Evolutionary conservation across 2,113 vertebrate species (phyloP).

Genomic region (Paraplagusia blochii): DNA sequence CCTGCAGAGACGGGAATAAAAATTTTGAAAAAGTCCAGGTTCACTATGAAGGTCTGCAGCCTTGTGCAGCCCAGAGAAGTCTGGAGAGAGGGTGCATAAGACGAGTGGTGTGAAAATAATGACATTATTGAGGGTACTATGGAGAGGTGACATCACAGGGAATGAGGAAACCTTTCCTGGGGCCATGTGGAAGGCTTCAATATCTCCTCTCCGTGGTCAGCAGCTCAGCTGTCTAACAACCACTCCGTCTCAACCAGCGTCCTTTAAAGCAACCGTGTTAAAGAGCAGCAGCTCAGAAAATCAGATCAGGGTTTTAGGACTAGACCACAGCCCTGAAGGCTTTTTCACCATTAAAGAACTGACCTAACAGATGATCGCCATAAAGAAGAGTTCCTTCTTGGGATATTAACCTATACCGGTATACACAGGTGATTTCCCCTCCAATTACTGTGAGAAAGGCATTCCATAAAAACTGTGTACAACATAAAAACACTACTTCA

Average conservation of each 20-base stretch:
- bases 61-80: neutral
- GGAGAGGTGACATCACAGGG: neutral
- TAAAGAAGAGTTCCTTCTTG: neutral
- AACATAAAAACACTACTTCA: no score
- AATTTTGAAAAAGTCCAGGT: neutral
- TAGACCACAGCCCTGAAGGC: neutral
- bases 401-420: no score
- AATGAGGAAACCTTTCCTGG: constrained; percentile 13
- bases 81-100: neutral
- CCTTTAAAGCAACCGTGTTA: constrained; percentile 15
- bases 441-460: no score
- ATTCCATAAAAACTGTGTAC: no score
- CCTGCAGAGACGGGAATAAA: neutral
- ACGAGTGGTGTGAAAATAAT: constrained; percentile 8
- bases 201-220: constrained; percentile 27
- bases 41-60: neutral
- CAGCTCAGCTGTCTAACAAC: constrained; percentile 4
- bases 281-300: constrained; percentile 22
- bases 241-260: constrained; percentile 10
- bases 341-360: neutral
- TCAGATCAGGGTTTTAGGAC: constrained; percentile 5
- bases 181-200: constrained; percentile 1
- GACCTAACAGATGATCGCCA: neutral
- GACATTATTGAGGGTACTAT: neutral
- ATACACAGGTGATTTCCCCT: no score